phyloP scores from a whole-genome alignment of 2,888 invertebrate species.

The Tortrix viridana region DNA sequence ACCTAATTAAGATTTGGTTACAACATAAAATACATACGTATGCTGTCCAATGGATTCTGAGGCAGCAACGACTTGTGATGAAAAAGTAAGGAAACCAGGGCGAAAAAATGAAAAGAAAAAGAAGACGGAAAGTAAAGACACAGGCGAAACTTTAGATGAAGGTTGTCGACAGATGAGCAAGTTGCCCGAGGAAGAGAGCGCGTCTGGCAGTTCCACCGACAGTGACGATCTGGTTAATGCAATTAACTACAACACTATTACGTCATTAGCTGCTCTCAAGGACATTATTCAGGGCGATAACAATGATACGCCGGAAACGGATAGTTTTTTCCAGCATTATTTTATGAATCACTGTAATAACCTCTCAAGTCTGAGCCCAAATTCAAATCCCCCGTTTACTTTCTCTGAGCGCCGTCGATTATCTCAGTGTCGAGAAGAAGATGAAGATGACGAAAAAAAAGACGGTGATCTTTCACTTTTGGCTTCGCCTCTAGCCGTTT shows the following conservation, averaged over 20 bases:
- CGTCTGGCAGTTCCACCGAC: constrained; percentile 82
- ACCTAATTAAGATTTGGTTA: constrained; percentile 50
- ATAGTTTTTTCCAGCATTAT: constrained; percentile 88
- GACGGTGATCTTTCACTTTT: constrained; percentile 55
- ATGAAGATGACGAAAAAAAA: constrained; percentile 88
- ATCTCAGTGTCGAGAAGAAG: constrained; percentile 93
- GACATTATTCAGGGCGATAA: constrained; percentile 86
- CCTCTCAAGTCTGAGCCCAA: constrained; percentile 85
- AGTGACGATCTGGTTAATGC: constrained; percentile 87
- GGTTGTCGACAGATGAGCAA: constrained; percentile 55
- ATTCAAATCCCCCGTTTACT: constrained; percentile 71
- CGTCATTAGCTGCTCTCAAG: constrained; percentile 87
- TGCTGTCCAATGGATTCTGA: constrained; percentile 77
- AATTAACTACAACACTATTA: constrained; percentile 88
- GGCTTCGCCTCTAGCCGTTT: constrained; percentile 46
- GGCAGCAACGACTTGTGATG: constrained; percentile 54
- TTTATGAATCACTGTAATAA: constrained; percentile 89
- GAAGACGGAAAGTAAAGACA: constrained; percentile 57
- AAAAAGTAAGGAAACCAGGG: constrained; percentile 60
- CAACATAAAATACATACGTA: constrained; percentile 49
- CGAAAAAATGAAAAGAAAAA: constrained; percentile 76
- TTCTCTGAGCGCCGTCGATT: constrained; percentile 87
- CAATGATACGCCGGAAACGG: constrained; percentile 83
- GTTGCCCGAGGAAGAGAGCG: constrained; percentile 53
- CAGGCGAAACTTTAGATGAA: constrained; percentile 51